Base-by-base conservation (phyloP, 2,113 vertebrate genomes). In the Sminthopsis crassicaudata region DNA sequence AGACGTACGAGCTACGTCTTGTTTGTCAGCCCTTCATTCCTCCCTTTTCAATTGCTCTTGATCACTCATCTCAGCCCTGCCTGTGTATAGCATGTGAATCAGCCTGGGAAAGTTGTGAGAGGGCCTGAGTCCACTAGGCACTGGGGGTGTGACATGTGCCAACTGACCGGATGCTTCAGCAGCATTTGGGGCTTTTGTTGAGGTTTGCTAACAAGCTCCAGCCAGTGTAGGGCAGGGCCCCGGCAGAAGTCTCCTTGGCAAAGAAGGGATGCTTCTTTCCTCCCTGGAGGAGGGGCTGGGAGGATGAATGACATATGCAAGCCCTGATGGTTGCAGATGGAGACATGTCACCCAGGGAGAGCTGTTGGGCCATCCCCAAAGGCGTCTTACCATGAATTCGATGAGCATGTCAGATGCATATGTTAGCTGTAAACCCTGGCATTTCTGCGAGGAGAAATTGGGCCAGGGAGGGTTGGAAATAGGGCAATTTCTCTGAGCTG, bases 141-240 rank as follows among this genome's bases (percentile, higher is more conserved):
- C 67, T 57, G 93, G 8, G 95, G 91, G 97, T 98, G 97, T 98
- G 97, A 97, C 95, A 94, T 92, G 90, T 92, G 94, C 94, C 94
- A 88, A 94, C 92, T 84, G 57, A 88, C 53, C 93, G 42, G 91
- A 51, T 89, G 94, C 30, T 51, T 90, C 52, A 22, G 23, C 57
- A 84, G 91, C 95, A 95, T 94, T 1, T 91, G 96, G 97, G 96
- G 97, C 89, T 97, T 96, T 92, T 91, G 91, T 89, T 0, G 36
- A 89, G 89, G 89, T 91, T 46, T 90, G 84, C 8, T 57, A 57
- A 91, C 88, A 48, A 14, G 2, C 51, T n/a, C 36, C 6, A 11
- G 50, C n/a, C 1, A 26, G 92, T 84, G 88, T 0, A 76, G 36
- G 93, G 51, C 10, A 92, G 97, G 89, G 92, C 91, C 60, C 54